A percentile compares a stretch with the other conserved stretches of the same genome.
Evolutionary conservation across 2,888 invertebrate species (phyloP).

Genomic region (Pollenia amentaria): DNA sequence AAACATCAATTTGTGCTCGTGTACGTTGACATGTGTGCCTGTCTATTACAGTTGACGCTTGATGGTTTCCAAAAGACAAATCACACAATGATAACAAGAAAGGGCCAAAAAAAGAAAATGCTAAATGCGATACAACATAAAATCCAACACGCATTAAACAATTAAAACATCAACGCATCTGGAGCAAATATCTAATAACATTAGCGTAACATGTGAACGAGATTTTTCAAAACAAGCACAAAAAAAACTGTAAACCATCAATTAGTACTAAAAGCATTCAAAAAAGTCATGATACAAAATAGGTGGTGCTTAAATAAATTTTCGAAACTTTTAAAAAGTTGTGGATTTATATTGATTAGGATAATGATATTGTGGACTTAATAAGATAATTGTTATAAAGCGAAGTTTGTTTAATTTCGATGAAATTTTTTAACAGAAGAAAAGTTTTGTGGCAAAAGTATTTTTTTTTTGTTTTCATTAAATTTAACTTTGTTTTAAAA

Average conservation of each 20-base stretch:
- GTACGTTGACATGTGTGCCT: background rate
- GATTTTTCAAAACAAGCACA: background rate
- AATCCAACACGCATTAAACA: conserved; percentile 32
- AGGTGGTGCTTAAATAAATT: background rate
- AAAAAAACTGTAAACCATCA: conserved; percentile 8
- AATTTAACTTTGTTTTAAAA: no score
- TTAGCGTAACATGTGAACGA: conserved; percentile 12
- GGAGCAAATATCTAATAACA: conserved; percentile 35
- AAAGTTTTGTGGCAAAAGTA: no score
- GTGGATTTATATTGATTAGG: no score
- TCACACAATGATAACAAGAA: conserved; percentile 15
- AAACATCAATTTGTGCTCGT: conserved; percentile 8
- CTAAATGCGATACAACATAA: background rate
- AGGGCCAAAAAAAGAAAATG: background rate
- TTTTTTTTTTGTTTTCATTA: no score
- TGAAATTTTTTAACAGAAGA: no score
- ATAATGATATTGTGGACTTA: no score
- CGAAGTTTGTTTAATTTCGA: no score
- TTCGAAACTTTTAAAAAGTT: no score
- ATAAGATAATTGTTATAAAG: no score
- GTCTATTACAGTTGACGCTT: conserved; percentile 3
- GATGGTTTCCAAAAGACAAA: conserved; percentile 31
- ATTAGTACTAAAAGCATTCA: background rate
- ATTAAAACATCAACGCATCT: conserved; percentile 57
- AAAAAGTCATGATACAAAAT: background rate